phyloP scores from a whole-genome alignment of 2,797 vertebrate species.

The Anableps anableps region DNA sequence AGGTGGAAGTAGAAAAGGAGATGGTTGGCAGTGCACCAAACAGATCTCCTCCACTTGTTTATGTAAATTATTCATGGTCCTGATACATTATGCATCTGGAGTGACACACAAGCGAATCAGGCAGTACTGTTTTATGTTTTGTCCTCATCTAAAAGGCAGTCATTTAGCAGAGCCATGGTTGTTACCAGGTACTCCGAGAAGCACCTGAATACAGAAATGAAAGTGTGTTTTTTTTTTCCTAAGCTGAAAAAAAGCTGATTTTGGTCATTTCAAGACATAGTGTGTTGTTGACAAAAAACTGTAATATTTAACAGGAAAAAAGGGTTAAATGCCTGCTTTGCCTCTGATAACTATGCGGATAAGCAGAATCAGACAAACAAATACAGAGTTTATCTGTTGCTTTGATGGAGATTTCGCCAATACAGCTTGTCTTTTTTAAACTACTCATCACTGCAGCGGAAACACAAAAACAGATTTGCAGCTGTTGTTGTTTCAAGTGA shows the following conservation, averaged over 20 bases:
- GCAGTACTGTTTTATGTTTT: conserved; percentile 73
- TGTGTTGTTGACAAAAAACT: not conserved
- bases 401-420: not conserved
- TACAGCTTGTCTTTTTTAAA: conserved; percentile 34
- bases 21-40: conserved; percentile 70
- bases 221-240: conserved; percentile 40
- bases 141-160: conserved; percentile 73
- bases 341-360: not conserved
- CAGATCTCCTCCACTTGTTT: conserved; percentile 75
- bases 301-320: not conserved
- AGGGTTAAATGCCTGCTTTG: not conserved
- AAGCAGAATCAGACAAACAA: not conserved
- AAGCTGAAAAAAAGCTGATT: conserved; percentile 19
- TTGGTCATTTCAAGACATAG: conserved; percentile 4
- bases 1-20: conserved; percentile 57
- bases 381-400: not conserved
- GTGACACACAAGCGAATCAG: conserved; percentile 72
- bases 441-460: conserved; percentile 54
- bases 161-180: conserved; percentile 66
- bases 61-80: conserved; percentile 80
- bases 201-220: conserved; percentile 53
- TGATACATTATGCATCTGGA: conserved; percentile 78
- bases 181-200: conserved; percentile 49
- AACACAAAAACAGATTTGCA: conserved; percentile 52
- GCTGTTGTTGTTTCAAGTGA: conserved; percentile 43